Conservation (phyloP, 2,797 vertebrate genomes). For the Stomatorhinus walkeri region DNA sequence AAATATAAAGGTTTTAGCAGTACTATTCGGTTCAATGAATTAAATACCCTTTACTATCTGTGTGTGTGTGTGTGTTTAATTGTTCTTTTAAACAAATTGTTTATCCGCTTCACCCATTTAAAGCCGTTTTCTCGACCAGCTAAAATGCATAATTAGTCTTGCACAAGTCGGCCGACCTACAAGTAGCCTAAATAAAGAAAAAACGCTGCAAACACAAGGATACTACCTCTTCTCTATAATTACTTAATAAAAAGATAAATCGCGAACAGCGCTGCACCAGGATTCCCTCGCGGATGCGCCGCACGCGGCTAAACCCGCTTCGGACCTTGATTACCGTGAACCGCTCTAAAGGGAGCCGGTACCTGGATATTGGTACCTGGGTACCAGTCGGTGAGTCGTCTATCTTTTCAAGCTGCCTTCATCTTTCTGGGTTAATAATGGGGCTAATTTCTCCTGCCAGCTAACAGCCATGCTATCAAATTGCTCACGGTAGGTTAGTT, state of each 20-base stretch:
- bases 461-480: background rate
- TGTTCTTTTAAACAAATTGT: background rate
- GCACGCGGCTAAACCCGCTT: background rate
- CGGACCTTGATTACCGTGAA: background rate
- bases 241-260: background rate
- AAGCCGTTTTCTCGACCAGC: background rate
- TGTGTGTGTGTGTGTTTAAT: background rate
- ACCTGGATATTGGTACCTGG: background rate
- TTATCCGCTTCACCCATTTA: background rate
- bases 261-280: background rate
- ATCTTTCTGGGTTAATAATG: background rate
- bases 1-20: conserved; percentile 5
- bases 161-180: background rate
- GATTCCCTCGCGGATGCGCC: background rate
- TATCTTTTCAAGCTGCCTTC: background rate
- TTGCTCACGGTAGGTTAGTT: background rate
- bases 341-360: background rate
- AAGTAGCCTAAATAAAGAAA: background rate
- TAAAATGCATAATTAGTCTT: background rate
- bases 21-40: background rate
- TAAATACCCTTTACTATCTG: background rate
- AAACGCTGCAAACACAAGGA: background rate
- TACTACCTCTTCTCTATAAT: background rate
- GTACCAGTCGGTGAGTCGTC: background rate
- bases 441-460: background rate